Evolutionary conservation across 37 sponge, comb jelly and placozoan genomes (phyloP).

Genomic region (Spongilla lacustris): DNA sequence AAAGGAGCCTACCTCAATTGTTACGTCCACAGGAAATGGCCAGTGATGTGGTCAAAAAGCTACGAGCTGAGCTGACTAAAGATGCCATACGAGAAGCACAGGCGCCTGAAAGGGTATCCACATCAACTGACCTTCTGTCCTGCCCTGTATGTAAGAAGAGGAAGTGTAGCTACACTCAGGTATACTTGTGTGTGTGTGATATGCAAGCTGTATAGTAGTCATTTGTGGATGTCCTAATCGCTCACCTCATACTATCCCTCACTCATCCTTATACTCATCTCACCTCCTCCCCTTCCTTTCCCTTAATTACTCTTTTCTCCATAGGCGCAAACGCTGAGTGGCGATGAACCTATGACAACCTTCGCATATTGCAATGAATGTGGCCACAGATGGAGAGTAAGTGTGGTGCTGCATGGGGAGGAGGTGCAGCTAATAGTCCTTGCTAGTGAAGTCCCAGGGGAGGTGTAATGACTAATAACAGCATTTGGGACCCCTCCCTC

Average conservation of each 20-base stretch:
- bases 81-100: slow-evolving; percentile 95
- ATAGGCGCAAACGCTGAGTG: slow-evolving; percentile 94
- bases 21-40: slow-evolving; percentile 97
- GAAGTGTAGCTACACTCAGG: slow-evolving; percentile 92
- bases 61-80: slow-evolving; percentile 76
- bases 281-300: not conserved
- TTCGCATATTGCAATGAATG: slow-evolving; percentile 92
- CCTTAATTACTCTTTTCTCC: not conserved
- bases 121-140: slow-evolving; percentile 85
- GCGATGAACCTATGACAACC: slow-evolving; percentile 99
- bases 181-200: not conserved
- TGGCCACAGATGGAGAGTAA: slow-evolving; percentile 97
- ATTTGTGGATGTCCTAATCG: too few species aligned
- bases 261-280: too few species aligned
- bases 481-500: not conserved
- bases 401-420: slow-evolving; percentile 6
- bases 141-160: slow-evolving; percentile 87
- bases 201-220: not conserved
- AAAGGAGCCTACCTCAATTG: too few species aligned
- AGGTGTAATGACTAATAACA: not conserved
- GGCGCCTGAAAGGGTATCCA: slow-evolving; percentile 70
- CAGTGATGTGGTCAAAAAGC: slow-evolving; percentile 91
- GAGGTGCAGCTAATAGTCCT: not conserved
- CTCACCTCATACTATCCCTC: too few species aligned
- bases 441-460: too few species aligned